These are phyloP conservation scores for Pecten maximus DNA, from an alignment of 2,888 invertebrate genomes.

Conservation along the genomic window DNA sequence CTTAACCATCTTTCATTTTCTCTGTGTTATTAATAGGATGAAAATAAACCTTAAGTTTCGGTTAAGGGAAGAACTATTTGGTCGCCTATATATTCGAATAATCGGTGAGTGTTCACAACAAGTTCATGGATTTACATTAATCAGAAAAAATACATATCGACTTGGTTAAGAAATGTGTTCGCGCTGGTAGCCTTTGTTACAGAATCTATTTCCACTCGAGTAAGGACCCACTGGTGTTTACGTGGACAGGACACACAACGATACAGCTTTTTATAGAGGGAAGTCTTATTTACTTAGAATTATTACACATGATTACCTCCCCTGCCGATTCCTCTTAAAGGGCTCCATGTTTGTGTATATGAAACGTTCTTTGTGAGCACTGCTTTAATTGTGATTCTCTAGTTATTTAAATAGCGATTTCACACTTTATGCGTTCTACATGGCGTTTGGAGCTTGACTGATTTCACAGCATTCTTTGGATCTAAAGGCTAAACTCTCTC, in stretches of 20 bases:
- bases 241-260: background rate
- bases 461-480: background rate
- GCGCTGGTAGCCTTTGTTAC: background rate
- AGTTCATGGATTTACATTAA: too few species aligned
- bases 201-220: slow-evolving; percentile 20
- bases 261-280: background rate
- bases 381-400: background rate
- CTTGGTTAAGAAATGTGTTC: background rate
- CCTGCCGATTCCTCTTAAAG: background rate
- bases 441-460: background rate
- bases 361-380: background rate
- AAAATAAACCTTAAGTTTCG: too few species aligned
- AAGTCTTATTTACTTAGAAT: background rate
- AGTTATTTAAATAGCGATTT: slow-evolving; percentile 30
- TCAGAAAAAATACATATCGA: too few species aligned
- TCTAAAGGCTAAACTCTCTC: background rate
- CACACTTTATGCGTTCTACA: background rate
- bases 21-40: too few species aligned
- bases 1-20: too few species aligned
- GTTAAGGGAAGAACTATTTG: too few species aligned
- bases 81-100: too few species aligned
- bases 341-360: background rate
- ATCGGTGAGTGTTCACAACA: too few species aligned
- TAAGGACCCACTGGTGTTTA: background rate
- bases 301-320: background rate